Evolutionary conservation across 2,888 invertebrate genomes (phyloP), one percentile per base, ranked within the genome.

Genomic region (Apodemia zela): DNA sequence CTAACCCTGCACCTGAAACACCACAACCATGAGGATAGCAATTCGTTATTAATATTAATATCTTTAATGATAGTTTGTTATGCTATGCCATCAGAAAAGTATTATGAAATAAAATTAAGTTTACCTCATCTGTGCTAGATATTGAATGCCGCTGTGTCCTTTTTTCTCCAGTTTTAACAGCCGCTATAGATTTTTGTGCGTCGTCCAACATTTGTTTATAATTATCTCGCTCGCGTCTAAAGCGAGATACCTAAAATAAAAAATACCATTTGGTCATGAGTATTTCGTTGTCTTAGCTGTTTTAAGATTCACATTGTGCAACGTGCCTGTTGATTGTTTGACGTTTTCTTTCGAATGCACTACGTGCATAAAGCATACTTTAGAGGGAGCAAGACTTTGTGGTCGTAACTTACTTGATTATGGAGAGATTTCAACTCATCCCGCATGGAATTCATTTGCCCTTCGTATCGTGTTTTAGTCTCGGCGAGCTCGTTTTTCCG

Each of bases 181-280:
- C 96, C 0, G 95, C 93, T 73, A 97, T 96, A 47, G 95, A 95
- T 83, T 96, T 96, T 79, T 97, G 97, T 0, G 97, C 96, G 13
- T 95, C 95, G 77, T 97, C 97, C 51, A 98, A 82, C 95, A 98
- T 97, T 79, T 97, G 97, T 71, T 97, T 96, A 77, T 96, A 97
- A 62, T 96, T 96, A 78, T 98, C 98, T 63, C 97, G 93, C 84
- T 98, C 98, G 66, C 97, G 93, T 79, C 97, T 96, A 79, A 97
- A 97, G 73, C 97, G 93, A 25, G 95, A 93, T 21, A 92, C 92
- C 92, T 92, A 66, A 3, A 87, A 75, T 15, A 17, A 17, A 15
- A 0, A 47, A 4, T 0, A 47, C 6, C 45, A 45, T 45, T 38
- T 38, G 3, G 13, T 15, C 13, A 6, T 0, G n/a, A 45, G n/a